Evolutionary conservation across 2,888 invertebrate species (phyloP), one percentile per base, ranked within the genome.

Genomic region (Augochlorella aurata): DNA sequence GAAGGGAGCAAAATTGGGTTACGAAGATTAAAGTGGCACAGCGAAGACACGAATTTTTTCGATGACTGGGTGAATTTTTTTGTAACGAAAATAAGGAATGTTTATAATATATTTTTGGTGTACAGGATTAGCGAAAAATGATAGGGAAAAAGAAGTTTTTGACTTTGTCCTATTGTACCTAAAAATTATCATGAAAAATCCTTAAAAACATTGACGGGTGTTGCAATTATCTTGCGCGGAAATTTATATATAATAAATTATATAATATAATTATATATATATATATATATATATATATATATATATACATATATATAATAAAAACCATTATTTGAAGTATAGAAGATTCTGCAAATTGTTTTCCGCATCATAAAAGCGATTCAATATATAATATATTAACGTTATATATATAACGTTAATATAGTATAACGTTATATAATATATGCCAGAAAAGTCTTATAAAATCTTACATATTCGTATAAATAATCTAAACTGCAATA

Each of bases 171-270:
- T 29, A 2, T 21, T 5, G 10, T n/a, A 45, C 44, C 16, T 8
- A 16, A 2, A 14, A 21, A 45, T 38, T 12, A 5, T 21, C 12
- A 18, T 70, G 7, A 21, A 61, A 18, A 61, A 58, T 38, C 69
- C 54, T 21, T 14, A 1, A 21, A 16, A 75, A 49, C 38, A 47
- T 18, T 8, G 44, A 14, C 7, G 24, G 63, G 49, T 71, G 61
- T 63, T 63, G 49, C 24, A 76, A 71, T 76, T 76, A 65, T 45
- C 29, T 52, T 29, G 29, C 45, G 38, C 14, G 52, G 45, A 72
- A 65, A 52, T 77, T n/a, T n/a, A n/a, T n/a, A n/a, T n/a, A n/a
- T n/a, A n/a, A n/a, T n/a, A n/a, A n/a, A n/a, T n/a, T n/a, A n/a
- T n/a, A n/a, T n/a, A n/a, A n/a, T n/a, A n/a, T n/a, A n/a, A n/a